Evolutionary conservation across 2,113 vertebrate genomes (phyloP), one percentile per base, ranked within the genome.

Genomic region (Seriola rivoliana): DNA sequence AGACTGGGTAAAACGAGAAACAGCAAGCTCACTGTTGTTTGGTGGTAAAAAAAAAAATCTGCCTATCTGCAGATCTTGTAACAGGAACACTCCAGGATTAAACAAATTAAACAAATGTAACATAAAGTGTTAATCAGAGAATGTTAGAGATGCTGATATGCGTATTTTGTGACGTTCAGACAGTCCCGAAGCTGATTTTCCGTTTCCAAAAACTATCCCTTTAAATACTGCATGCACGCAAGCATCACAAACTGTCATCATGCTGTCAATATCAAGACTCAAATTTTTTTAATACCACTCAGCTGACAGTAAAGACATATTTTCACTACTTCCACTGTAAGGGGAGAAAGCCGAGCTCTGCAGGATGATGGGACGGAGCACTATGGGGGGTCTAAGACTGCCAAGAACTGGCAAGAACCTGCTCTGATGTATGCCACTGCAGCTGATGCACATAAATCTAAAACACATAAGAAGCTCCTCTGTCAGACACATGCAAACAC

Each of bases 361-460:
- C 46, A 32, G 70, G 62, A 7, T 50, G 85, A 73, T 67, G 44
- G 68, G 74, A 71, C 70, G 60, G 72, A 84, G 57, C 63, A 42
- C 76, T 11, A 19, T 10, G 17, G 63, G 60, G 81, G 79, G 76
- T 65, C 59, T 36, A 4, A 16, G 17, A 2, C 68, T 80, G 71
- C 82, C 75, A 74, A 75, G 77, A 78, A 29, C 50, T 55, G 74
- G 69, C 16, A 57, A 52, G 23, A 70, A 54, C 67, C 69, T 46
- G 54, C 64, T 79, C 60, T 64, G 68, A 66, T 80, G 65, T 34
- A 29, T 57, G 55, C 71, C 59, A 64, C 84, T 80, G 78, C 83
- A 88, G 79, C 83, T 88, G 85, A 87, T 75, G 68, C 80, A 78
- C 71, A 83, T 86, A 84, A 84, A 88, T 88, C 75, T 67, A 57